These are phyloP conservation scores for Planococcus citri DNA, from an alignment of 1,140 invertebrate species.

Conservation along the genomic window DNA sequence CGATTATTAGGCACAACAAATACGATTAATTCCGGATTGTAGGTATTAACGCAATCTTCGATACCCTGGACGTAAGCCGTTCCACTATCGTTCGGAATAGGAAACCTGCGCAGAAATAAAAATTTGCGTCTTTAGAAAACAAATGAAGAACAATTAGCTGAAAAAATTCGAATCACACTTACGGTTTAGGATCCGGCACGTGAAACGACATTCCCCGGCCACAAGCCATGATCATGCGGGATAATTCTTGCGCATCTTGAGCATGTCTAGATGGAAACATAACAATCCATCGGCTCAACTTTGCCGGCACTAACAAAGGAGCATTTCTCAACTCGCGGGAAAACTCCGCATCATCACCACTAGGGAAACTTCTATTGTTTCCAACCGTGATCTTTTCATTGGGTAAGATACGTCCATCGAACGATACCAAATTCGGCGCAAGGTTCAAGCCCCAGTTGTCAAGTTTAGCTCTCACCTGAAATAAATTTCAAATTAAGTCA, in stretches of 20 bases:
- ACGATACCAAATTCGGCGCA: constrained; percentile 42
- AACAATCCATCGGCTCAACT: constrained; percentile 21
- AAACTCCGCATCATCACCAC: constrained; percentile 52
- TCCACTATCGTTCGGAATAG: constrained; percentile 29
- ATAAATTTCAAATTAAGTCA: no score
- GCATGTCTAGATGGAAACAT: not conserved
- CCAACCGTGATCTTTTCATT: constrained; percentile 56
- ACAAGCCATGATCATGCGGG: not conserved
- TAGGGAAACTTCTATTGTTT: constrained; percentile 33
- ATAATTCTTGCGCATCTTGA: constrained; percentile 10
- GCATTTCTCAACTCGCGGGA: constrained; percentile 25
- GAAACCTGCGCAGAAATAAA: constrained; percentile 23
- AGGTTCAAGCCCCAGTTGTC: constrained; percentile 64
- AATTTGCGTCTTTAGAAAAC: not conserved
- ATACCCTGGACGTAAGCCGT: constrained; percentile 35
- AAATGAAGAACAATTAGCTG: not conserved
- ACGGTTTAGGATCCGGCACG: no score
- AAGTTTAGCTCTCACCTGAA: constrained; percentile 24
- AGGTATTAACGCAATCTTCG: constrained; percentile 41
- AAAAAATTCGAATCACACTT: not conserved
- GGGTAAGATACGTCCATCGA: constrained; percentile 49
- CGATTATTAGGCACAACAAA: constrained; percentile 54
- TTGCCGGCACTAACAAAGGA: not conserved
- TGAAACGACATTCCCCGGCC: constrained; percentile 21
- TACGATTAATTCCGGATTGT: constrained; percentile 47